These are phyloP conservation scores for Muntiacus muntjak DNA, from an alignment of 2,113 vertebrate species.

Conservation along the genomic window DNA sequence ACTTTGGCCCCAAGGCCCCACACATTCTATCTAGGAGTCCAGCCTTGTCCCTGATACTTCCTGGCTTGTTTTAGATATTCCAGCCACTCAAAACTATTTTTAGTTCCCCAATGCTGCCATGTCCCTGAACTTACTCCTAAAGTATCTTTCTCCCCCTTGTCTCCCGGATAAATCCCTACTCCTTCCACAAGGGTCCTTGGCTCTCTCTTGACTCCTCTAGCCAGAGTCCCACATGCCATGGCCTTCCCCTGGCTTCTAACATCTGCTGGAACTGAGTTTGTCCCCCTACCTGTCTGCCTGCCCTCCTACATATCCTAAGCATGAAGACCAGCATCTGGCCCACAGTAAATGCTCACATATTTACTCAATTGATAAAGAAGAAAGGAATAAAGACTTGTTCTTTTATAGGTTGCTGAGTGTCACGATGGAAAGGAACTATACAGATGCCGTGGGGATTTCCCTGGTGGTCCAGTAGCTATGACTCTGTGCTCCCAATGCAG, in stretches of 20 bases:
- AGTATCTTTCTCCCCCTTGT: not conserved
- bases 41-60: not conserved
- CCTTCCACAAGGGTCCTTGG: not conserved
- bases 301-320: not conserved
- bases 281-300: not conserved
- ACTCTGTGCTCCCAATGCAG: not conserved
- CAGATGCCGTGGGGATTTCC: not conserved
- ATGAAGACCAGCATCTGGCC: not conserved
- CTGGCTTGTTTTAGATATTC: not conserved
- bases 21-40: not conserved
- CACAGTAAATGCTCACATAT: not conserved
- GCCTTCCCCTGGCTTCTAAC: not conserved
- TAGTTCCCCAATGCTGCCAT: not conserved
- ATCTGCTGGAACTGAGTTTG: not conserved
- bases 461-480: not conserved
- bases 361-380: not conserved
- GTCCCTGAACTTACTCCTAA: not conserved
- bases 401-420: not conserved
- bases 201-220: not conserved
- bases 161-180: not conserved
- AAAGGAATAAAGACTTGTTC: not conserved
- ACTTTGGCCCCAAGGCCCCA: not conserved
- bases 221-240: not conserved
- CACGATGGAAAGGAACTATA: not conserved
- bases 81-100: not conserved